Evolutionary conservation across 2,888 invertebrate genomes (phyloP), one percentile per base, ranked within the genome.

Genomic region (Mesoligia furuncula): DNA sequence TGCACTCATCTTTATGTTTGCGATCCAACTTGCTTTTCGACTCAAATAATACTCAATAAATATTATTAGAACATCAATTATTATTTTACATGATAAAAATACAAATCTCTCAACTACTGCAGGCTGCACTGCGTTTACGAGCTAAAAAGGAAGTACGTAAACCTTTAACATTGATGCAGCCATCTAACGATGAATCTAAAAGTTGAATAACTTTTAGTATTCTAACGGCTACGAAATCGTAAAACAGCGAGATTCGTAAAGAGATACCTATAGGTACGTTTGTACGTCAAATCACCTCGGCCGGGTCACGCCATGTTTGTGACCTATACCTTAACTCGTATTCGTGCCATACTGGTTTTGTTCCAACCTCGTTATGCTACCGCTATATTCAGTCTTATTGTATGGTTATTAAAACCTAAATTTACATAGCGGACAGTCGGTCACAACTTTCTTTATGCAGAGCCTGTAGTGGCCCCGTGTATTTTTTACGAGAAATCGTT

Each of bases 301-400:
- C 88, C 89, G 91, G 94, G 94, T 95, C 95, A 94, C 91, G 93
- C 90, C 90, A 90, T 92, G 93, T 89, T 93, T 93, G 91, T 95
- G 95, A 96, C 95, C 96, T 94, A 95, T 91, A 91, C 91, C 87
- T 90, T 83, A 85, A 87, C 91, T 93, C 91, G 92, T 93, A 92
- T 93, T 93, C 93, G 95, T 95, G 94, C 92, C 87, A 93, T 95
- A 95, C 95, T 95, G 95, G 95, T 96, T 95, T 93, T 91, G 88
- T 89, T 87, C 90, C 89, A 89, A 83, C 86, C 89, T 76, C 79
- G 81, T 65, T 45, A 68, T 62, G 78, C 70, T 80, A 83, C 85
- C 84, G 83, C 89, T 79, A 93, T 85, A 91, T 84, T 90, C 89
- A 87, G 90, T 91, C 91, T 91, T 93, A 91, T 84, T 61, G n/a